Base-by-base conservation (phyloP, 2,888 invertebrate genomes). In the Harpalus rufipes region DNA sequence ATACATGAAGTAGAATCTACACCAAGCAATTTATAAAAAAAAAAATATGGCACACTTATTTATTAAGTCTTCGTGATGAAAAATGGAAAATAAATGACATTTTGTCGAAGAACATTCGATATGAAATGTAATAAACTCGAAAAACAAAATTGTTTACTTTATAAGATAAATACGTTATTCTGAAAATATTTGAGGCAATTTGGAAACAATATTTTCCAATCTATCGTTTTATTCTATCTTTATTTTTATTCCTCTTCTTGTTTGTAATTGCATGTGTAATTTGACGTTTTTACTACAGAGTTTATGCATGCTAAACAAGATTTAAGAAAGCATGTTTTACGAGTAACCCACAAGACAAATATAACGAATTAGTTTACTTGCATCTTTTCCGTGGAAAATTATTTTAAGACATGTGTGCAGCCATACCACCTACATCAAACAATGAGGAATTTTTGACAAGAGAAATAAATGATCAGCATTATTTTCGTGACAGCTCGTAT, bases 271-370 rank as follows among this genome's bases (percentile, higher is more conserved):
- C 44, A 51, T 10, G 44, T 10, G 12, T 51, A 51, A 51, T 51
- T 51, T 51, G 44, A 51, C 44, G 44, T 51, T 51, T 51, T 59
- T 59, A 59, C 59, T 7, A 14, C 59, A 14, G n/a, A 4, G 1
- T 18, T 14, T 59, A 14, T 59, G 59, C 59, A 12, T 14, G 59
- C n/a, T 59, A 59, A 59, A 59, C 59, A 59, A 8, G 59, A 59
- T 59, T 59, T 59, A 59, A 51, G 44, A 51, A 51, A 12, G 32
- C 32, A 32, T 32, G 44, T 51, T 51, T 51, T 51, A 51, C 44
- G 44, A 51, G 7, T 5, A 10, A 5, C 44, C 44, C 44, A 4
- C 44, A 51, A 51, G 32, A 32, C 44, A 51, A 12, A 10, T 51
- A 51, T 51, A 51, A 51, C 44, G 12, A 51, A 51, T 51, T 10